Percentiles rank a stretch among this genome's conserved stretches.
Evolutionary conservation across 1,140 invertebrate genomes (phyloP).

Genomic region (Drosophila virilis): DNA sequence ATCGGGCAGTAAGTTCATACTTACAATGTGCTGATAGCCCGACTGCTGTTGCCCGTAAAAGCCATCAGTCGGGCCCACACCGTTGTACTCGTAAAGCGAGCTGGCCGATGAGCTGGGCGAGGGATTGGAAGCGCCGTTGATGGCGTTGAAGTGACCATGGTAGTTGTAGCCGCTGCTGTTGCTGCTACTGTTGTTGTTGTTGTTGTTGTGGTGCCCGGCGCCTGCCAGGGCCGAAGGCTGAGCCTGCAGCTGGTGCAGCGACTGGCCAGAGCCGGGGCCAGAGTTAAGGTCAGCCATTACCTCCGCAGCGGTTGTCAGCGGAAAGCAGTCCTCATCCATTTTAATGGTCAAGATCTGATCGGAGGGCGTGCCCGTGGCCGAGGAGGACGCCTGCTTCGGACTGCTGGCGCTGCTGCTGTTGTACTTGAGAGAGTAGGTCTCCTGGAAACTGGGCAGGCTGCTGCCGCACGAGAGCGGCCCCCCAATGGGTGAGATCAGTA

Average conservation of each 20-base stretch:
- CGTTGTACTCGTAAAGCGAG: constrained; percentile 71
- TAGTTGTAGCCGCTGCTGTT: constrained; percentile 67
- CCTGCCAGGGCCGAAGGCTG: constrained; percentile 47
- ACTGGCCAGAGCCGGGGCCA: constrained; percentile 34
- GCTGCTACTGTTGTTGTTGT: constrained; percentile 39
- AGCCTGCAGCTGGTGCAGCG: constrained; percentile 62
- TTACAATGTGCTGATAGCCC: constrained; percentile 74
- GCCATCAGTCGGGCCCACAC: constrained; percentile 43
- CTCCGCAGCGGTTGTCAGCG: constrained; percentile 86
- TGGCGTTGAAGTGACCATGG: constrained; percentile 76
- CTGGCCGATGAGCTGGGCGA: constrained; percentile 75
- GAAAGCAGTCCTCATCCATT: constrained; percentile 92
- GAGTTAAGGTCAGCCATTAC: constrained; percentile 76
- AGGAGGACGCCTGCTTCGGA: constrained; percentile 51
- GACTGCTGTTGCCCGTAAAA: constrained; percentile 59
- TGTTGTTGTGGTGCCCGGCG: constrained; percentile 22
- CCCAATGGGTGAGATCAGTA: constrained; percentile 72
- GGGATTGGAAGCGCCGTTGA: constrained; percentile 67
- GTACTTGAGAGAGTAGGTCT: constrained; percentile 91
- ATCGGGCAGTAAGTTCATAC: constrained; percentile 9
- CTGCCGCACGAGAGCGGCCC: constrained; percentile 85
- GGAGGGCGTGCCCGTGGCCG: constrained; percentile 57
- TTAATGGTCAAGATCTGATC: constrained; percentile 86
- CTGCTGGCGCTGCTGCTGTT: constrained; percentile 64
- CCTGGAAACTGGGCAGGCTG: constrained; percentile 93